A percentile compares a stretch with the other conserved stretches of the same genome.
These are phyloP conservation scores for Drosophila melanogaster DNA, from an alignment of 1,140 invertebrate genomes.

Conservation along the genomic window Release_6_plus_ISO1_MT NC_004354.4:13105501-13106000, in stretches of 20 bases:
- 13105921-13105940: conserved; percentile 15
- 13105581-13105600: neutral
- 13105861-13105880: too few species aligned
- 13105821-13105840: too few species aligned
- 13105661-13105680: neutral
- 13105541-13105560: conserved; percentile 10
- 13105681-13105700: neutral
- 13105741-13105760: too few species aligned
- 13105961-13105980: conserved; percentile 21
- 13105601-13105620: neutral
- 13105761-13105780: too few species aligned
- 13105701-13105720: neutral
- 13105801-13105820: too few species aligned
- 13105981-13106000: neutral
- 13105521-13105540: neutral
- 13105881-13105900: conserved; percentile 17
- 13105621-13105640: conserved; percentile 4
- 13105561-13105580: neutral
- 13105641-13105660: conserved; percentile 2
- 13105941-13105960: conserved; percentile 11
- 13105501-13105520: neutral
- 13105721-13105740: too few species aligned
- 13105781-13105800: too few species aligned
- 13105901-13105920: conserved; percentile 32
- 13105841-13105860: neutral